Evolutionary conservation across 2,113 vertebrate genomes (phyloP).

Genomic region (Dissostichus mawsoni): DNA sequence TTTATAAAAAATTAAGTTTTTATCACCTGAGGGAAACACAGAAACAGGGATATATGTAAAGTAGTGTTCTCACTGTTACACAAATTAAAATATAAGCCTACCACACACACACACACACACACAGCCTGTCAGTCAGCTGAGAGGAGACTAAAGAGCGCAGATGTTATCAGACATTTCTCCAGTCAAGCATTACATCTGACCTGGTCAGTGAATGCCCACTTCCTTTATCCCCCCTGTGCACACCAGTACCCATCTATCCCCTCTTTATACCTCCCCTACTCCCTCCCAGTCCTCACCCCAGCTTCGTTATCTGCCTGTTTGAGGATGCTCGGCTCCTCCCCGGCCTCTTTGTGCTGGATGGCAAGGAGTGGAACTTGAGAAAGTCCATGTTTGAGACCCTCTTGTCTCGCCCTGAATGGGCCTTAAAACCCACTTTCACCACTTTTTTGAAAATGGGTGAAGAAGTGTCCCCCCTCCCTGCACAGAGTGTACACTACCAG

Average conservation of each 20-base stretch:
- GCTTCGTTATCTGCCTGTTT: conserved; percentile 63
- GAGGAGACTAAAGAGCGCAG: conserved; percentile 65
- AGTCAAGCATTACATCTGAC: conserved; percentile 76
- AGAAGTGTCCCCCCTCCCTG: not conserved
- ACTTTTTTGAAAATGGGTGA: not conserved
- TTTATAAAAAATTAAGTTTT: no score
- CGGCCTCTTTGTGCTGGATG: conserved; percentile 62
- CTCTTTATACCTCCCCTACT: conserved; percentile 16
- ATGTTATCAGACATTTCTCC: conserved; percentile 77
- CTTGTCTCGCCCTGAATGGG: conserved; percentile 68
- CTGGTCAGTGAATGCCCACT: conserved; percentile 65
- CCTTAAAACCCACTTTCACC: conserved; percentile 52
- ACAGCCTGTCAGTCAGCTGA: conserved; percentile 70
- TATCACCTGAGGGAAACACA: no score
- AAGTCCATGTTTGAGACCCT: conserved; percentile 67
- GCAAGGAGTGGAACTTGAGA: conserved; percentile 76
- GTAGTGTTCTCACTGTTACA: conserved; percentile 6
- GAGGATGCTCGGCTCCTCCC: conserved; percentile 67
- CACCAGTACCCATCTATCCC: conserved; percentile 21
- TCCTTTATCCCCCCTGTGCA: not conserved
- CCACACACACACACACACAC: conserved; percentile 45
- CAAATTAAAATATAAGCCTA: not conserved
- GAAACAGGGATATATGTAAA: not conserved
- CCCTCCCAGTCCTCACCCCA: conserved; percentile 28
- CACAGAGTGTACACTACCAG: not conserved